Evolutionary conservation across 2,888 invertebrate species (phyloP), one percentile per base, ranked within the genome.

Genomic region (Synergus itoensis): DNA sequence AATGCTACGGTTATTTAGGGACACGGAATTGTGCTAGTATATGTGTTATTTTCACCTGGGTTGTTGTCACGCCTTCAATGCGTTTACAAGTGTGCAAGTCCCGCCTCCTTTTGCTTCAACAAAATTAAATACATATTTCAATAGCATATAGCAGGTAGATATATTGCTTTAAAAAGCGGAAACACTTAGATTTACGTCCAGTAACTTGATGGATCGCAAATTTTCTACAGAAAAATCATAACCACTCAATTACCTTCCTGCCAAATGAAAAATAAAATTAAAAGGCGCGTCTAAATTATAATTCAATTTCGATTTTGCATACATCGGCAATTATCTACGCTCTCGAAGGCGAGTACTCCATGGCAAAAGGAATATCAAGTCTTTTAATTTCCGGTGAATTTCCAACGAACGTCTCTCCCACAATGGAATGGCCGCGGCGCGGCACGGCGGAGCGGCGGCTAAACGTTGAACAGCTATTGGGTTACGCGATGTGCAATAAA

Each of bases 371-470:
- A 57, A 18, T 3, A 57, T 9, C 18, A 2, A 57, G 53, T 57
- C 53, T 57, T 57, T 57, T 57, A 57, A 18, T 57, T 57, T 57
- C 53, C 53, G 53, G 53, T 57, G 53, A 57, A 57, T 57, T 57
- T 18, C 9, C 9, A 57, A 57, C 53, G 53, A 53, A 53, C n/a
- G n/a, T n/a, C n/a, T 53, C 53, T 53, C 53, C 53, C 53, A 53
- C 8, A 53, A 53, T 53, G n/a, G 53, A 57, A 57, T 36, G 36
- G 36, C 36, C 36, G 36, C 36, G 5, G 3, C 28, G 28, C 28
- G 28, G 3, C 28, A 3, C 28, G 28, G 36, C 36, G 36, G 36
- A 36, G 36, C n/a, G 53, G n/a, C 2, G 53, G 53, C 9, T 57
- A 7, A 57, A 57, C 18, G 53, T 18, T 57, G 53, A 57, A n/a